A percentile compares a stretch with the other conserved stretches of the same genome.
These are phyloP conservation scores for Laticauda colubrina DNA, from an alignment of 2,113 vertebrate genomes.

Conservation along the genomic window DNA sequence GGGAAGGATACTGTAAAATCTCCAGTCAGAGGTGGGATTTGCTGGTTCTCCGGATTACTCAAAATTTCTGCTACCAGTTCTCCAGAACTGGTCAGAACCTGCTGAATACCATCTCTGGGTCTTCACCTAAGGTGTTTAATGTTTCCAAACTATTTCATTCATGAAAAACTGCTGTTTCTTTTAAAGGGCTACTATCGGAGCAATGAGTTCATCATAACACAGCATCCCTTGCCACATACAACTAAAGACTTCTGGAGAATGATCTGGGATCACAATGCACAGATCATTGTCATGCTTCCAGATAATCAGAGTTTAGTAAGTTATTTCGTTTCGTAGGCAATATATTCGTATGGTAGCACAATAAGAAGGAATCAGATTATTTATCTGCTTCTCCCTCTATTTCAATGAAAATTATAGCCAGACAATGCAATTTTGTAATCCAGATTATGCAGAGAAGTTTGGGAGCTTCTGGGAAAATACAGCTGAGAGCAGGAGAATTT, in stretches of 20 bases:
- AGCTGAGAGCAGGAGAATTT: not conserved
- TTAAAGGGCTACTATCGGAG: constrained; percentile 89
- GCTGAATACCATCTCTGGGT: no score
- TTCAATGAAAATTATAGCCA: constrained; percentile 4
- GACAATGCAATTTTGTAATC: not conserved
- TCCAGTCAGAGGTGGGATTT: no score
- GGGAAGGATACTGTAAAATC: no score
- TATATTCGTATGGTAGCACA: constrained; percentile 18
- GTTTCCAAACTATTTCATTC: constrained; percentile 21
- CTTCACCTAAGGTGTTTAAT: constrained; percentile 37
- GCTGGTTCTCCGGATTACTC: no score
- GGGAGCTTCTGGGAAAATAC: no score
- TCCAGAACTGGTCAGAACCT: no score
- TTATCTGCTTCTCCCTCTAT: not conserved
- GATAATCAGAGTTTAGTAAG: constrained; percentile 91
- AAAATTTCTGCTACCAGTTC: no score
- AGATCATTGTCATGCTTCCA: constrained; percentile 95
- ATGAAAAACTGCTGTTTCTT: constrained; percentile 44
- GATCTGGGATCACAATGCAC: constrained; percentile 97
- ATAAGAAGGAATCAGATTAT: not conserved
- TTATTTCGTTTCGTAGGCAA: not conserved
- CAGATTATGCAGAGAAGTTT: not conserved
- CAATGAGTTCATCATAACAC: constrained; percentile 96
- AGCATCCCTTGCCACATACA: constrained; percentile 93
- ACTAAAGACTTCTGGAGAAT: constrained; percentile 98